These are phyloP conservation scores for Montipora sp. DNA, from an alignment of 64 coral and sea anemone species.

Conservation along the genomic window DNA sequence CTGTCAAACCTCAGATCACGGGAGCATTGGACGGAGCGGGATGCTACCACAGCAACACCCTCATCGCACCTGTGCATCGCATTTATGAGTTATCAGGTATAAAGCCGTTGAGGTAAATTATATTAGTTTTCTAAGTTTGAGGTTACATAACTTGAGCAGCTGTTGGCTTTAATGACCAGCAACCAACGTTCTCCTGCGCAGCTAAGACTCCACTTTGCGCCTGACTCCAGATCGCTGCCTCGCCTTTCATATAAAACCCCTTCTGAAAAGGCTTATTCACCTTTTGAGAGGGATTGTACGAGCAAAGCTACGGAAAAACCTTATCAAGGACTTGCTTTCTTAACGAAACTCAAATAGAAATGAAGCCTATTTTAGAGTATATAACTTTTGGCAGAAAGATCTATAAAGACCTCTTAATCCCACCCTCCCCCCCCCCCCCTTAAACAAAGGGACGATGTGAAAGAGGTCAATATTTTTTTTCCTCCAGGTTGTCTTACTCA, in stretches of 20 bases:
- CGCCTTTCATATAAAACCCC: neutral
- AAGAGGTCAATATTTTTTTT: too few relatives aligned
- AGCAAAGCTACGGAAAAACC: neutral
- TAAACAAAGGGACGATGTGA: too few relatives aligned
- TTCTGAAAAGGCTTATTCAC: neutral
- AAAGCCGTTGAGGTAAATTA: too few relatives aligned
- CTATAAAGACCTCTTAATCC: too few relatives aligned
- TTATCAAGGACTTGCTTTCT: neutral
- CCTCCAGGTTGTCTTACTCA: too few relatives aligned
- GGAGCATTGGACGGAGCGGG: slow-evolving; percentile 49
- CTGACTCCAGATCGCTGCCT: neutral
- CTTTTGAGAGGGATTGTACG: neutral
- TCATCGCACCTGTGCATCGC: neutral
- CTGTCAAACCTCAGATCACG: slow-evolving; percentile 29
- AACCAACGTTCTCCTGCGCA: neutral
- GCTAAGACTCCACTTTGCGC: neutral
- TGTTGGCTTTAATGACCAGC: neutral
- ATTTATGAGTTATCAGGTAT: too few relatives aligned
- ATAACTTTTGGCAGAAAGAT: too few relatives aligned
- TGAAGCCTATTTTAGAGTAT: too few relatives aligned
- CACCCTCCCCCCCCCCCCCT: too few relatives aligned
- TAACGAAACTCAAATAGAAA: too few relatives aligned
- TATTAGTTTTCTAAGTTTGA: too few relatives aligned
- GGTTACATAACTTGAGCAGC: neutral
- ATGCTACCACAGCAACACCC: slow-evolving; percentile 52